A percentile compares a stretch with the other conserved stretches of the same genome.
phyloP scores from a whole-genome alignment of 2,113 vertebrate genomes.

The Anoura caudifer region DNA sequence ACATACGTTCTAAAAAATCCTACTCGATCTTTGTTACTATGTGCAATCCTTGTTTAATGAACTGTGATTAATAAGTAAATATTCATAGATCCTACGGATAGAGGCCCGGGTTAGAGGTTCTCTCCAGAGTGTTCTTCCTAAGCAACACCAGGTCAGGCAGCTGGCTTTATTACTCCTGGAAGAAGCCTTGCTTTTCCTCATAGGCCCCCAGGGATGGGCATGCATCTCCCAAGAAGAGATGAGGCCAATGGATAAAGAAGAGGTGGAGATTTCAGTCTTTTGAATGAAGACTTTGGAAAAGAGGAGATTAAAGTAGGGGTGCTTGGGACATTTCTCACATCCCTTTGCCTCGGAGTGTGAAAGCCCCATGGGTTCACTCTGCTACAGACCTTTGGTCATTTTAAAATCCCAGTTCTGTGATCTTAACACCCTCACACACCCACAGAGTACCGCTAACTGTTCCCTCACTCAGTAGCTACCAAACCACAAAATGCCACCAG shows the following conservation, averaged over 20 bases:
- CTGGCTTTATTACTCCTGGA: not conserved
- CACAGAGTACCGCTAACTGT: not conserved
- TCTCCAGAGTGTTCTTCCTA: not conserved
- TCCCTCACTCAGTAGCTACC: not conserved
- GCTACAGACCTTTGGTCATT: not conserved
- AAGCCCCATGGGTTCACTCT: not conserved
- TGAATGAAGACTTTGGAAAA: not conserved
- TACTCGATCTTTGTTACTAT: not conserved
- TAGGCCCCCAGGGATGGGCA: not conserved
- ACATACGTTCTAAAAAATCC: not conserved
- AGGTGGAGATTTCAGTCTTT: not conserved
- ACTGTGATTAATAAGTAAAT: not conserved
- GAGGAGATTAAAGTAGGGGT: not conserved
- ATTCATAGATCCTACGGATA: not conserved
- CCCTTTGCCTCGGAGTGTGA: not conserved
- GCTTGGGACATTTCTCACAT: not conserved
- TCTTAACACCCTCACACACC: not conserved
- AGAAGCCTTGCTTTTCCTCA: not conserved
- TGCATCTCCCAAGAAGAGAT: not conserved
- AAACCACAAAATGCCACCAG: conserved; percentile 59
- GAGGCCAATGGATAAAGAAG: not conserved
- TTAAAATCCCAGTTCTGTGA: not conserved
- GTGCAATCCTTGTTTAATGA: not conserved
- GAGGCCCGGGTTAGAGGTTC: not conserved
- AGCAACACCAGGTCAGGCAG: not conserved